These are phyloP conservation scores for Ophion ellenae DNA, from an alignment of 2,888 invertebrate genomes.

Conservation along the genomic window DNA sequence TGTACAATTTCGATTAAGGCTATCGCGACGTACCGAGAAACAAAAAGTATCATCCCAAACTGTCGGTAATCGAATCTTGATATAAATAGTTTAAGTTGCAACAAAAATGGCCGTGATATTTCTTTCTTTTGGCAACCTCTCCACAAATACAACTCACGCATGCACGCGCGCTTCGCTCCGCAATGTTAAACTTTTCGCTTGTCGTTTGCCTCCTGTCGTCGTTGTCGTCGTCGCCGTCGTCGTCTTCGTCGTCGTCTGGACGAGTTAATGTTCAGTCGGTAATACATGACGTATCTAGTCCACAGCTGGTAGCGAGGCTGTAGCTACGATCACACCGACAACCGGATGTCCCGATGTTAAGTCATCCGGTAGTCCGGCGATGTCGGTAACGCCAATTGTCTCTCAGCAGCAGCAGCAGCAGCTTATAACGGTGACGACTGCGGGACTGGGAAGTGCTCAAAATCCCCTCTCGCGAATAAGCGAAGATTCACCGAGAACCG, in stretches of 20 bases:
- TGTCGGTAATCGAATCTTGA: no score
- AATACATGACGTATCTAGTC: slow-evolving; percentile 72
- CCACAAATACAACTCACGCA: no score
- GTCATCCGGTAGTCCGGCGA: slow-evolving; percentile 69
- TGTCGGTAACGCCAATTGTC: slow-evolving; percentile 70
- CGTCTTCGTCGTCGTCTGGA: neutral
- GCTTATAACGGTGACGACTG: slow-evolving; percentile 47
- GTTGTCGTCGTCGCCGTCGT: neutral
- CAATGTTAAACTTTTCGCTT: slow-evolving; percentile 6
- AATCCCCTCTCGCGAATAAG: slow-evolving; percentile 84
- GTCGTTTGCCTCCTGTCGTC: neutral
- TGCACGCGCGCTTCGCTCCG: no score
- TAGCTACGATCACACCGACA: slow-evolving; percentile 68
- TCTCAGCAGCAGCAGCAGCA: slow-evolving; percentile 71
- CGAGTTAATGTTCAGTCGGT: slow-evolving; percentile 38
- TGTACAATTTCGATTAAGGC: neutral
- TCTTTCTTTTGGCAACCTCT: no score
- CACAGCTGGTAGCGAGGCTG: slow-evolving; percentile 76
- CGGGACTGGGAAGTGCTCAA: slow-evolving; percentile 67
- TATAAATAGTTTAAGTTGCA: no score
- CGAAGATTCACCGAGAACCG: slow-evolving; percentile 84
- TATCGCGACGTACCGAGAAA: no score
- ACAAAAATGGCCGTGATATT: no score
- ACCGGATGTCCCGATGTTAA: slow-evolving; percentile 75
- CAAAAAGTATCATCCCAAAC: no score